phyloP scores from a whole-genome alignment of 2,797 vertebrate genomes.

The Hydrocynus forskahlii region DNA sequence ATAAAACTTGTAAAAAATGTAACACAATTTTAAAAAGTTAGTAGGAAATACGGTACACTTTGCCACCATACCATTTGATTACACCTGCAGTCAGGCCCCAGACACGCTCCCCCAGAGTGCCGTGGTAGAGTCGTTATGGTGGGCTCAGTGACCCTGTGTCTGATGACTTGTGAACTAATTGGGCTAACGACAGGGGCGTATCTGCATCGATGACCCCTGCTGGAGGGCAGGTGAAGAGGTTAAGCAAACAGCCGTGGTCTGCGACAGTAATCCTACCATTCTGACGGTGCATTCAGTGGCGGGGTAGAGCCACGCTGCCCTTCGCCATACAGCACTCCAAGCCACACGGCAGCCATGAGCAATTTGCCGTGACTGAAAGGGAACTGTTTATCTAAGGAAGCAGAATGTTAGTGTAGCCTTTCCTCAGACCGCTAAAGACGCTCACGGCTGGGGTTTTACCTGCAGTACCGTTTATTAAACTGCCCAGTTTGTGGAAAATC shows the following conservation, averaged over 20 bases:
- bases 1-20: no score
- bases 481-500: neutral
- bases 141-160: slow-evolving; percentile 47
- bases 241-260: slow-evolving; percentile 77
- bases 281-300: slow-evolving; percentile 33
- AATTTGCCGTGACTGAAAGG: slow-evolving; percentile 51
- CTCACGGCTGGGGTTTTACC: neutral
- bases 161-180: slow-evolving; percentile 77
- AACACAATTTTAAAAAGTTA: no score
- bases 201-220: slow-evolving; percentile 58
- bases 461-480: neutral
- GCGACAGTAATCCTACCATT: slow-evolving; percentile 66
- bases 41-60: no score
- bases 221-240: slow-evolving; percentile 68
- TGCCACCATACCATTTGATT: neutral
- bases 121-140: neutral
- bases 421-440: neutral
- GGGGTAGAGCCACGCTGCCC: slow-evolving; percentile 46
- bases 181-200: slow-evolving; percentile 69
- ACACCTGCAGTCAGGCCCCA: slow-evolving; percentile 1
- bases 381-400: slow-evolving; percentile 70
- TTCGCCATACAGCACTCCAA: slow-evolving; percentile 48
- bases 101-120: neutral
- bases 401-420: slow-evolving; percentile 53
- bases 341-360: slow-evolving; percentile 9